Base-by-base conservation (phyloP, 1,140 invertebrate genomes). In the Drosophila kohkoa region DNA sequence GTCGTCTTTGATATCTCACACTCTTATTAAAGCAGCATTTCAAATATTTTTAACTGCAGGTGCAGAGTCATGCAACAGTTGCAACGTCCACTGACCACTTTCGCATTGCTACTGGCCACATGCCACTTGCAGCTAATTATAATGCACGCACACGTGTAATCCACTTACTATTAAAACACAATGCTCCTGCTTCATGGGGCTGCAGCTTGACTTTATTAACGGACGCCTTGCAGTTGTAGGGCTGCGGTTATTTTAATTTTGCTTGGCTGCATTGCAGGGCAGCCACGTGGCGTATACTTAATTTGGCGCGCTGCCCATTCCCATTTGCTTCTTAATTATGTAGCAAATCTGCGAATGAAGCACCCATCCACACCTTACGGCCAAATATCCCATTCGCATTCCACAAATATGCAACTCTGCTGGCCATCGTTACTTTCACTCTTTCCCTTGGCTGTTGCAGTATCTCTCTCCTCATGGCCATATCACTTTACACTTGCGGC, bases 271-370 rank as follows among this genome's bases (percentile, higher is more conserved):
- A 62, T 49, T 41, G 57, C 65, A 28, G 13, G 10, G 66, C 32
- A 63, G 13, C 66, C 32, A 58, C 59, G 45, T 58, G 67, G 59
- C 67, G 59, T 64, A 71, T 70, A 51, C 73, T 57, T 54, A 65
- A 75, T 72, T 75, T 75, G 73, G 60, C 46, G 28, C 46, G 28
- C 58, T 60, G 38, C 52, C 49, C 58, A 57, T 63, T 75, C 48
- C 46, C 66, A 59, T 43, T 59, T 28, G 57, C 66, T 58, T 64
- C 73, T 75, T 75, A 70, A 75, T 75, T 75, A 75, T 75, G 67
- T 62, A 41, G 59, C 51, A 70, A 75, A 75, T 64, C 59, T 64
- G 59, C 59, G 43, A 49, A 57, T 62, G 48, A 20, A 54, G n/a
- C 11, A 5, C 7, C 4, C n/a, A 10, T 35, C 5, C 6, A 20